These are phyloP conservation scores for Saguinus imperator DNA, from an alignment of 2,113 vertebrate genomes.

Conservation along the genomic window DNA sequence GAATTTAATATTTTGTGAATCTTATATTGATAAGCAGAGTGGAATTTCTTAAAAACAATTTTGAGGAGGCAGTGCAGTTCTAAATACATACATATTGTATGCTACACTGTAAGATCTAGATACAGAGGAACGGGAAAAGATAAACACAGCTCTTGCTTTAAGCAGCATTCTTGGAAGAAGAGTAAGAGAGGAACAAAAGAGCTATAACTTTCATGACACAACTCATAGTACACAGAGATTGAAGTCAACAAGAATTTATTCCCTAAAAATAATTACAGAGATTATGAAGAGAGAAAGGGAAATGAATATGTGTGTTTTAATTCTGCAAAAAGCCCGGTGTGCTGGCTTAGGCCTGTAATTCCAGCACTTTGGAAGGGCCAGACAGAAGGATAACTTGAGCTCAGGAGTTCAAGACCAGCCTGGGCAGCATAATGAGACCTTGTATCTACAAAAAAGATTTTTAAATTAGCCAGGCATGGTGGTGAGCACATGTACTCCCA, in stretches of 20 bases:
- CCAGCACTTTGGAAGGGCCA: not conserved
- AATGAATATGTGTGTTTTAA: not conserved
- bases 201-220: not conserved
- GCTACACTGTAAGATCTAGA: not conserved
- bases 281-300: not conserved
- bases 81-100: not conserved
- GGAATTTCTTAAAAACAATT: not conserved
- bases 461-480: not conserved
- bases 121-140: not conserved
- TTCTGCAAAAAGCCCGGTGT: no score
- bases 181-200: not conserved
- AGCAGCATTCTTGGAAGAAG: not conserved
- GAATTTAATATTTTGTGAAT: not conserved
- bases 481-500: not conserved
- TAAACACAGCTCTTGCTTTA: not conserved
- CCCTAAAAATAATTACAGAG: not conserved
- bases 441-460: not conserved
- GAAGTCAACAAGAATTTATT: not conserved
- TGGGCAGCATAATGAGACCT: not conserved
- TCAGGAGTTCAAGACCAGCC: not conserved
- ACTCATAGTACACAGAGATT: not conserved
- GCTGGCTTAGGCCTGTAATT: not conserved
- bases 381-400: not conserved
- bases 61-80: not conserved
- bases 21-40: not conserved